A percentile compares a stretch with the other conserved stretches of the same genome.
These are phyloP conservation scores for Acanthisitta chloris DNA, from an alignment of 2,113 vertebrate species.

Conservation along the genomic window DNA sequence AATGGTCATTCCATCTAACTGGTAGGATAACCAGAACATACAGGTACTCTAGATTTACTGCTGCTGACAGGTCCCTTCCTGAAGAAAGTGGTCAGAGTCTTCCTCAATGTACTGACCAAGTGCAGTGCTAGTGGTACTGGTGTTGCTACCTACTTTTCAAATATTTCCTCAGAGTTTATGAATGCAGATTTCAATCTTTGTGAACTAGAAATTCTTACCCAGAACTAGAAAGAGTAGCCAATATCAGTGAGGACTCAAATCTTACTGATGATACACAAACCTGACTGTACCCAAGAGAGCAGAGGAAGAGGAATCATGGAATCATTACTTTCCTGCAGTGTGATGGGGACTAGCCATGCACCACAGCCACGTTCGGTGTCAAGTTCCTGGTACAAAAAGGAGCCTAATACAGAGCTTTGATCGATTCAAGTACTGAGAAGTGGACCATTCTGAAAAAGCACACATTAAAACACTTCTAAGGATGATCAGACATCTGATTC, in stretches of 20 bases:
- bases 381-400: not conserved
- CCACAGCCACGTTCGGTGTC: not conserved
- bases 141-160: not conserved
- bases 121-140: not conserved
- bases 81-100: not conserved
- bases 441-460: not conserved
- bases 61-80: not conserved
- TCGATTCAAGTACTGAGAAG: not conserved
- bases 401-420: not conserved
- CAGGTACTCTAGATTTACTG: not conserved
- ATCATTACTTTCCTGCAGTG: not conserved
- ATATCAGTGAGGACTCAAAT: not conserved
- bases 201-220: not conserved
- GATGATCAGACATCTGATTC: not conserved
- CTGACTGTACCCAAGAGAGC: not conserved
- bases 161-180: not conserved
- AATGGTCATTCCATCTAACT: no score
- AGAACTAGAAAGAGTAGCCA: not conserved
- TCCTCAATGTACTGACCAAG: not conserved
- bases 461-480: not conserved
- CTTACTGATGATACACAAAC: accelerated
- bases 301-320: not conserved
- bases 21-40: not conserved
- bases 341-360: accelerated
- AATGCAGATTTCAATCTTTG: not conserved